These are phyloP conservation scores for Vombatus ursinus DNA, from an alignment of 2,113 vertebrate species.

Conservation along the genomic window DNA sequence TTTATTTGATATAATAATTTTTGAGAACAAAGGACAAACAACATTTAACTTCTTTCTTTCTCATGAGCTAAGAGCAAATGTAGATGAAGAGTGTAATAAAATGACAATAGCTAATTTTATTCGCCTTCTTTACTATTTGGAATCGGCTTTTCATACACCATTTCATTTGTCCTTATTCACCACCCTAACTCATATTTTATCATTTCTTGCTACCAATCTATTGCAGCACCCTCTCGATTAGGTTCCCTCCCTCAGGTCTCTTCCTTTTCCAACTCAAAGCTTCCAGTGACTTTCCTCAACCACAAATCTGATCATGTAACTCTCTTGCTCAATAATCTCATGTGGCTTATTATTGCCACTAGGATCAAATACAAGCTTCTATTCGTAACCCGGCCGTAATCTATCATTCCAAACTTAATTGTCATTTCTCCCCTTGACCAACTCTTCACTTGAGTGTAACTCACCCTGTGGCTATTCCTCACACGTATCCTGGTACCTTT, in stretches of 20 bases:
- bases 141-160: background rate
- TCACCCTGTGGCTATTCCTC: background rate
- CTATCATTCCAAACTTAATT: background rate
- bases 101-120: background rate
- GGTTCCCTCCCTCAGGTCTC: background rate
- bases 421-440: background rate
- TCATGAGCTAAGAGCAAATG: background rate
- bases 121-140: background rate
- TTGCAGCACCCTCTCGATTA: background rate
- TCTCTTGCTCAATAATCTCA: background rate
- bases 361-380: background rate
- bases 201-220: background rate
- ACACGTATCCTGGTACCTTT: background rate
- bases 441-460: background rate
- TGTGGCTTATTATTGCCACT: background rate
- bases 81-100: background rate
- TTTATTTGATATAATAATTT: too few species aligned
- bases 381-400: background rate
- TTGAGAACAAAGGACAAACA: too few species aligned
- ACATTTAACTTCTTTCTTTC: background rate
- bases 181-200: background rate
- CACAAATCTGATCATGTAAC: background rate
- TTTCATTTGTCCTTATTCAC: background rate
- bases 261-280: background rate
- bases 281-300: background rate